phyloP scores from a whole-genome alignment of 2,888 invertebrate species.

The Philereme vetulata region DNA sequence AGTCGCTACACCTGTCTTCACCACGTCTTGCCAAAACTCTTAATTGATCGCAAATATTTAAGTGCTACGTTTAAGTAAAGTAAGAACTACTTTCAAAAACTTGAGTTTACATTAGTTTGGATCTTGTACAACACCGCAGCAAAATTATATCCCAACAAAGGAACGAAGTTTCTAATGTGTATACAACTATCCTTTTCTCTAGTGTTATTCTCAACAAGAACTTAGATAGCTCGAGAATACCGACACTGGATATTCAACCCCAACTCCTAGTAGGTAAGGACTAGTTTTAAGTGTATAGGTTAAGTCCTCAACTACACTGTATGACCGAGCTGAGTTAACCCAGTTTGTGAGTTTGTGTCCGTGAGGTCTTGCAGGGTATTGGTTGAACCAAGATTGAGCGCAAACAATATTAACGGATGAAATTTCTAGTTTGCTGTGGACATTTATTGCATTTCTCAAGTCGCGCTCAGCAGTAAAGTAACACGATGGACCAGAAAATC shows the following conservation, averaged over 20 bases:
- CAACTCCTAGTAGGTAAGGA: background rate
- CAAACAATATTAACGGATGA: constrained; percentile 19
- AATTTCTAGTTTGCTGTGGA: constrained; percentile 14
- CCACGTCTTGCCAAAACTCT: too few species aligned
- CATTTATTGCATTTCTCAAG: constrained; percentile 9
- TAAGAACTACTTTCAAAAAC: background rate
- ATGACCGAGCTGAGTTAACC: constrained; percentile 24
- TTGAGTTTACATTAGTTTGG: background rate
- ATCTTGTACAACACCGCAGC: constrained; percentile 3
- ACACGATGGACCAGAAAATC: background rate
- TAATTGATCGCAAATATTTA: too few species aligned
- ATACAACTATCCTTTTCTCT: constrained; percentile 19
- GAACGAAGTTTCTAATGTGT: constrained; percentile 19
- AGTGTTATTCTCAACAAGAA: constrained; percentile 15
- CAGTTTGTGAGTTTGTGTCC: constrained; percentile 23
- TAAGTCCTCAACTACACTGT: constrained; percentile 18
- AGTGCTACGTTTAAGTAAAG: background rate
- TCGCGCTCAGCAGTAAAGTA: background rate
- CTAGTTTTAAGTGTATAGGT: constrained; percentile 7
- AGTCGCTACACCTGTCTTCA: too few species aligned
- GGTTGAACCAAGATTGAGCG: constrained; percentile 15
- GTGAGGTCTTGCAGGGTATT: constrained; percentile 17
- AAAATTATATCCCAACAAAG: constrained; percentile 19
- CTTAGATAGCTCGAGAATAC: constrained; percentile 8
- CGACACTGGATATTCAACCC: constrained; percentile 3